Base-by-base conservation (phyloP, 2,797 vertebrate species). In the Helarctos malayanus region DNA sequence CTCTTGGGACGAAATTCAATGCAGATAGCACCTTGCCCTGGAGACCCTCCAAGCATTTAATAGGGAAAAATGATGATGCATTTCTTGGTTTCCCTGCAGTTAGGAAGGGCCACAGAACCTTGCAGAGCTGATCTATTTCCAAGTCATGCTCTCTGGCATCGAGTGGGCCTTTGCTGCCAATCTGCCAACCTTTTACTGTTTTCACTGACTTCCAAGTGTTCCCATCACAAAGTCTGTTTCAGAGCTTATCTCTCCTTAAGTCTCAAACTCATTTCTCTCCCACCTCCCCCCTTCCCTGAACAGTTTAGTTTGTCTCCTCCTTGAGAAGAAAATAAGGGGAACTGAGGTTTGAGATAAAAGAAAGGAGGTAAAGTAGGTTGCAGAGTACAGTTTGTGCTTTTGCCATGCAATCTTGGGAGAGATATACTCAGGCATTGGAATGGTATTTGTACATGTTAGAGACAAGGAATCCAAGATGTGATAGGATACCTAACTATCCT, bases 191-290 rank as follows among this genome's bases (percentile, higher is more conserved):
- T 89, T 63, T 23, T 15, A 25, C 68, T 84, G n/a, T 88, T 89
- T 94, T 59, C 52, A 93, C n/a, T 93, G 57, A 71, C n/a, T 96
- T 94, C 29, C 21, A 78, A 93, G 71, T 93, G 71, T 89, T 91
- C 14, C 35, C 15, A 80, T 78, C n/a, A 73, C 41, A 78, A 83
- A n/a, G 2, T 61, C 12, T 97, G 41, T 68, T 79, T 94, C 75
- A 95, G 45, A 95, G 14, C 29, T 79, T 14, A 59, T 92, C 2
- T 84, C 68, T 87, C 18, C 23, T 35, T 91, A 65, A 86, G 45
- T 23, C 10, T 71, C 65, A 90, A 73, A 84, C 25, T 89, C 1
- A 41, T 16, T 80, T 75, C 25, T 92, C 38, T 94, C 32, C 25
- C 19, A 89, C 2, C 10, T 86, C 16, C 10, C 71, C 32, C 11